A percentile compares a stretch with the other conserved stretches of the same genome.
phyloP scores from a whole-genome alignment of 2,888 invertebrate genomes.

The Loripinus fragilis region DNA sequence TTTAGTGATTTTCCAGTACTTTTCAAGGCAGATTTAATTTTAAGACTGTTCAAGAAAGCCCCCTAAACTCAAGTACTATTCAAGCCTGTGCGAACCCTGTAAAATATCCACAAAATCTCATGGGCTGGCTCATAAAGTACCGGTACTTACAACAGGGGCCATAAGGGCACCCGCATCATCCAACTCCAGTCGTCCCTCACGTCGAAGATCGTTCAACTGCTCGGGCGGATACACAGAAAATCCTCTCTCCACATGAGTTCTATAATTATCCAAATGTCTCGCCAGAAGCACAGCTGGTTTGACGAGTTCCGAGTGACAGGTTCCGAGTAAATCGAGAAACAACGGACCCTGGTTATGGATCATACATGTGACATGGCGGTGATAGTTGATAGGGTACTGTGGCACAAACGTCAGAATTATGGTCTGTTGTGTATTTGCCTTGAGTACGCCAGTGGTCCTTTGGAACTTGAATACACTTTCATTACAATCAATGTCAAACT shows the following conservation, averaged over 20 bases:
- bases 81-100: too few relatives aligned
- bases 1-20: too few relatives aligned
- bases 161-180: conserved; percentile 77
- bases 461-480: conserved; percentile 82
- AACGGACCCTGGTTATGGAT: conserved; percentile 82
- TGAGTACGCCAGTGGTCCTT: conserved; percentile 70
- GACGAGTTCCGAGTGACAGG: conserved; percentile 81
- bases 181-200: conserved; percentile 72
- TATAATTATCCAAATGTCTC: conserved; percentile 78
- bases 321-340: conserved; percentile 81
- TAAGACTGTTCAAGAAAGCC: too few relatives aligned
- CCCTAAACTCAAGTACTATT: too few relatives aligned
- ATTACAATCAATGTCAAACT: conserved; percentile 81
- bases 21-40: too few relatives aligned
- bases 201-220: conserved; percentile 78
- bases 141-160: conserved; percentile 63
- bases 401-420: conserved; percentile 80
- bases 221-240: conserved; percentile 82
- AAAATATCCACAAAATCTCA: too few relatives aligned
- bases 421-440: conserved; percentile 72
- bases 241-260: conserved; percentile 77
- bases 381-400: conserved; percentile 80
- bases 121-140: too few relatives aligned
- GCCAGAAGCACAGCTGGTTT: conserved; percentile 81
- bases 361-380: conserved; percentile 79